Evolutionary conservation across 2,113 vertebrate species (phyloP), one percentile per base, ranked within the genome.

Genomic region (Spea bombifrons): DNA sequence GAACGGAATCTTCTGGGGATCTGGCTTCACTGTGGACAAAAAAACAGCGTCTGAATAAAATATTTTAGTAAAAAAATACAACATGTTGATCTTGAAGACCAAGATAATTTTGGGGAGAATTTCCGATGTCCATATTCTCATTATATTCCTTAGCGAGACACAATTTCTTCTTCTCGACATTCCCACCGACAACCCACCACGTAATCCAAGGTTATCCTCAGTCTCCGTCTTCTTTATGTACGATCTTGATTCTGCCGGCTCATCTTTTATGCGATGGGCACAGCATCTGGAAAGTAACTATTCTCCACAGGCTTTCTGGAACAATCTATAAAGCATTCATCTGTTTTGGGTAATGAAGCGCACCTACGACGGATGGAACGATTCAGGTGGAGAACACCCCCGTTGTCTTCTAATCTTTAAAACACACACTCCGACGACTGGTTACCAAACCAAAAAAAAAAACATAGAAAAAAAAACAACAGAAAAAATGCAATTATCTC

Each of bases 341-440:
- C 65, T 46, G 71, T 80, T 64, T 80, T 80, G 78, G 73, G 78
- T 74, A 80, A 80, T 80, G 71, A 80, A 80, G 78, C 52, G 74
- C 71, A 68, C 78, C 64, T 71, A 74, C 55, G 53, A 57, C 57
- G 53, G 66, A 55, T 44, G 59, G 49, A 74, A 57, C 66, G 47
- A 65, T 55, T 50, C 65, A 73, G 78, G 78, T 74, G 53, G 73
- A 80, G 50, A n/a, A 55, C 71, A 68, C 71, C 30, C 78, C 78
- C 17, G 66, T 74, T 68, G 71, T 64, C 59, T 73, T 66, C 63
- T 68, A 80, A 68, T 74, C 52, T 68, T 80, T 80, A 50, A 74
- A 68, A 80, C 48, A 74, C 52, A 74, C 16, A 68, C 52, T 67
- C 71, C 61, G n/a, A 74, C 71, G 68, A 73, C 73, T 80, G 52